phyloP scores from a whole-genome alignment of 2,888 invertebrate genomes.

The Peribatodes rhomboidaria region DNA sequence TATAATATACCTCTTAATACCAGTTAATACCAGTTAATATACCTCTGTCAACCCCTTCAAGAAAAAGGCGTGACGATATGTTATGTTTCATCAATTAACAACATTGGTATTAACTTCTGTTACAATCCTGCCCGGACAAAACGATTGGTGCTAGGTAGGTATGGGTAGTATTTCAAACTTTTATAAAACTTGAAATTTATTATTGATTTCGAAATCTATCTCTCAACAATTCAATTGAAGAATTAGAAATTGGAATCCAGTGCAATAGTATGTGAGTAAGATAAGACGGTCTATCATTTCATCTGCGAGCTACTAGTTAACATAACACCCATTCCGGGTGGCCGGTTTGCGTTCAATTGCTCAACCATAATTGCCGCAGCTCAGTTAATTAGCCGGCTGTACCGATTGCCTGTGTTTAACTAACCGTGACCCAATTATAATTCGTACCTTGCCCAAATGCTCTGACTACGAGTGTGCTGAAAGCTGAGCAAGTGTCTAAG shows the following conservation, averaged over 20 bases:
- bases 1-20: too few species aligned
- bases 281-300: conserved; percentile 10
- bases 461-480: conserved; percentile 15
- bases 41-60: too few species aligned
- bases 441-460: conserved; percentile 39
- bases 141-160: too few species aligned
- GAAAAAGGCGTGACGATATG: too few species aligned
- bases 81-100: too few species aligned
- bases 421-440: conserved; percentile 31
- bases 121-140: too few species aligned
- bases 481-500: background rate
- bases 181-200: background rate
- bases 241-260: background rate
- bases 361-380: conserved; percentile 33
- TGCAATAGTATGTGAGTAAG: background rate
- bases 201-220: background rate
- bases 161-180: too few species aligned
- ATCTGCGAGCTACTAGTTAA: conserved; percentile 15
- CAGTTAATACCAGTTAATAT: too few species aligned
- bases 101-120: too few species aligned
- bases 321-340: conserved; percentile 22
- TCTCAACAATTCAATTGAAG: background rate
- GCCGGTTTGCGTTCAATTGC: conserved; percentile 28
- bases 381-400: conserved; percentile 31
- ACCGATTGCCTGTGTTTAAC: conserved; percentile 30